Percentiles rank a stretch among this genome's conserved stretches.
Conservation (phyloP, 2,888 invertebrate species). For the Trachelus stipa region DNA sequence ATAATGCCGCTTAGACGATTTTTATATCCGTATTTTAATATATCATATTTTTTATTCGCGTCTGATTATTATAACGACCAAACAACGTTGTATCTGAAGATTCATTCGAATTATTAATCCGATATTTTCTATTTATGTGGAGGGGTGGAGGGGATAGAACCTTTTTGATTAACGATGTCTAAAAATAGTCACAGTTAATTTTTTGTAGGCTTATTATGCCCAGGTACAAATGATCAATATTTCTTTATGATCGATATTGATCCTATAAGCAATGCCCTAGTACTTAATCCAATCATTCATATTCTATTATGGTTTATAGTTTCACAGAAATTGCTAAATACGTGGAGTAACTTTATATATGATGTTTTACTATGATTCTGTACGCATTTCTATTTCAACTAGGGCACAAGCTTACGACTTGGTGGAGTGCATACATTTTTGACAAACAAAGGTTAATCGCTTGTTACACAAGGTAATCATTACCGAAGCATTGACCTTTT, state of each 20-base stretch:
- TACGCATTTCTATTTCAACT: neutral
- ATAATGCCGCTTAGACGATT: too few species aligned
- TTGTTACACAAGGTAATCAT: neutral
- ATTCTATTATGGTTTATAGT: neutral
- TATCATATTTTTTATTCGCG: too few species aligned
- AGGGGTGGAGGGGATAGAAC: too few species aligned
- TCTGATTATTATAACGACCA: too few species aligned
- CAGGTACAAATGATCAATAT: too few species aligned
- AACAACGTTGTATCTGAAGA: neutral
- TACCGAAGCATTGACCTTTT: slow-evolving; percentile 1
- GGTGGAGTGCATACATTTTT: neutral
- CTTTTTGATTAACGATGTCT: neutral
- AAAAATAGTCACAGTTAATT: neutral
- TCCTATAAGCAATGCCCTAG: neutral
- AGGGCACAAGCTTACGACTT: neutral
- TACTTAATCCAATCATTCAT: neutral
- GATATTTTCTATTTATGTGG: neutral
- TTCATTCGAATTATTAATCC: neutral
- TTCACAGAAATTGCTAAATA: neutral
- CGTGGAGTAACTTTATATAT: neutral
- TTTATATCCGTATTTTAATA: too few species aligned
- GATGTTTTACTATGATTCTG: neutral
- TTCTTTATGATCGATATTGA: too few species aligned
- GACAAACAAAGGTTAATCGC: neutral
- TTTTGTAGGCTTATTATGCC: neutral